phyloP scores from a whole-genome alignment of 92 coral and sea anemone genomes.

The Actinostola sp. region DNA sequence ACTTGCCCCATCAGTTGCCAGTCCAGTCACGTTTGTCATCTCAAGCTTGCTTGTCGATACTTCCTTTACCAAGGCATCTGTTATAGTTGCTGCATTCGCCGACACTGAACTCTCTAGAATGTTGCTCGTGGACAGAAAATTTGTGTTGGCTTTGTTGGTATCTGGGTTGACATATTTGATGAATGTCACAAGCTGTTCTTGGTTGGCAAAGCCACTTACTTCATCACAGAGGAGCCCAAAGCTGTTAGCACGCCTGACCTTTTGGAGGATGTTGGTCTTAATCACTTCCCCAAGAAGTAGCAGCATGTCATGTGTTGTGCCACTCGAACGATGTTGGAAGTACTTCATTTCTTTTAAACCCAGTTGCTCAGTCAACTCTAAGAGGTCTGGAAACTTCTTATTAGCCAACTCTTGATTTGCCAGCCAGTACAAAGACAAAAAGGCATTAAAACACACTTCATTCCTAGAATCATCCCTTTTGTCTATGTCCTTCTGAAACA shows the following conservation, averaged over 20 bases:
- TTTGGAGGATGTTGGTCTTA: conserved; percentile 17
- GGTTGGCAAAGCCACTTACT: conserved; percentile 55
- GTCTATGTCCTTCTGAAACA: conserved; percentile 34
- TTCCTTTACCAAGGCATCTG: conserved; percentile 36
- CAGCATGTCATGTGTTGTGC: conserved; percentile 67
- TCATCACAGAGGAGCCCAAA: conserved; percentile 68
- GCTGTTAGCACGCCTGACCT: conserved; percentile 34
- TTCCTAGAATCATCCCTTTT: conserved; percentile 32
- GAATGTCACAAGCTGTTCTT: conserved; percentile 63
- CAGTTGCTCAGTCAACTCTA: conserved; percentile 48
- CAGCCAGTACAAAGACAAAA: conserved; percentile 63
- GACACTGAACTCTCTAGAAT: conserved; percentile 53
- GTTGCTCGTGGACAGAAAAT: conserved; percentile 52
- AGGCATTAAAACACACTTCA: conserved; percentile 51
- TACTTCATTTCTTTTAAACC: conserved; percentile 56
- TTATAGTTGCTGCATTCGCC: conserved; percentile 52
- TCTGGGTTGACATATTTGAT: conserved; percentile 51
- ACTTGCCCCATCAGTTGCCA: conserved; percentile 59
- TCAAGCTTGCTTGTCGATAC: conserved; percentile 33
- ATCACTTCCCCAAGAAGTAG: conserved; percentile 51
- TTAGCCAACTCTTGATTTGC: conserved; percentile 66
- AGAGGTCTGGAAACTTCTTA: conserved; percentile 54
- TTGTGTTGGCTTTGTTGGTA: conserved; percentile 51
- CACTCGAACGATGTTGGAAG: conserved; percentile 66
- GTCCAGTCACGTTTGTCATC: conserved; percentile 47